Evolutionary conservation across 1,140 invertebrate species (phyloP), one percentile per base, ranked within the genome.

Genomic region (Coptotermes formosanus): DNA sequence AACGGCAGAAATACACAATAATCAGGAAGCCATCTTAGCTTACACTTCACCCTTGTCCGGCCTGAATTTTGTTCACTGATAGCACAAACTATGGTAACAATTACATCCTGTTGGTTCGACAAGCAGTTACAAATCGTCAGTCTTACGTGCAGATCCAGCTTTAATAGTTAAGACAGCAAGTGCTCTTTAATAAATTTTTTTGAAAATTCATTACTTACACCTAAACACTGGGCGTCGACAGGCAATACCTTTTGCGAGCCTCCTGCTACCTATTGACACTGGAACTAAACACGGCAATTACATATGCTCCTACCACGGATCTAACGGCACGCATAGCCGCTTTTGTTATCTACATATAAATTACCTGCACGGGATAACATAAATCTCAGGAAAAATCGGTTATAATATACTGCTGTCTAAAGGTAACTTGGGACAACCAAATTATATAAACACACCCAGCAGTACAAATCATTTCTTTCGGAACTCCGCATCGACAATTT

Each of bases 141-240:
- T n/a, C 64, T 75, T 30, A 30, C 64, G 16, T 30, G n/a, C 25
- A 75, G n/a, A 75, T 75, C 1, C 64, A 75, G 2, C 6, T 30
- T 75, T 75, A 2, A 75, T 75, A 1, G n/a, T 30, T 14, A 6
- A 75, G 8, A 30, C n/a, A 30, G 14, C 25, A 75, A 11, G n/a
- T 0, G 3, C 64, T 75, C 25, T n/a, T 3, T n/a, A 75, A 64
- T 16, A 64, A 1, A 75, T 7, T 9, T 75, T n/a, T n/a, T 16
- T 4, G 64, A 75, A 75, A 55, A 75, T 30, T 75, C 25, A 75
- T n/a, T n/a, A 75, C 64, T 75, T 75, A 75, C 64, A 75, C 30
- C 64, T n/a, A 25, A 75, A n/a, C 64, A 75, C 64, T 75, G 64
- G 64, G 64, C 64, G 64, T 75, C 64, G 64, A 75, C 64, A 75